Evolutionary conservation across 1,140 invertebrate species (phyloP).

Genomic region (Drosophila gunungcola): DNA sequence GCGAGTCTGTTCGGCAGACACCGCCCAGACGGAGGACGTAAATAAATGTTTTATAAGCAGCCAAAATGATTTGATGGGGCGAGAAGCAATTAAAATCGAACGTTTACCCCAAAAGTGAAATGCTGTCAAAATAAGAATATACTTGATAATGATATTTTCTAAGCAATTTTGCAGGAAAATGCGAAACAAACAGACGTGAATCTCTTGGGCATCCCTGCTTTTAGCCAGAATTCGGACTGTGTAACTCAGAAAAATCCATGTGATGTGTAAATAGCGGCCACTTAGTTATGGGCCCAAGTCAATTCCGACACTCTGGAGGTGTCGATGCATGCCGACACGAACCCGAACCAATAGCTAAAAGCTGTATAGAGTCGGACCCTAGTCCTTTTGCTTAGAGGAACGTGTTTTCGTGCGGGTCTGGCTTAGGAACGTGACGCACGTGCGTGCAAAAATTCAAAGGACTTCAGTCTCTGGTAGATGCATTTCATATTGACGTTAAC

Average conservation of each 20-base stretch:
- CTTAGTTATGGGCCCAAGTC: slow-evolving; percentile 59
- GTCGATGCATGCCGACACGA: slow-evolving; percentile 57
- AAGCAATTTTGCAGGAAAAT: slow-evolving; percentile 1
- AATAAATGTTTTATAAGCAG: slow-evolving; percentile 79
- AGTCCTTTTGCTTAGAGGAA: slow-evolving; percentile 27
- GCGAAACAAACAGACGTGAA: not conserved
- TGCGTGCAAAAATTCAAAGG: slow-evolving; percentile 54
- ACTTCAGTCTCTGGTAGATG: slow-evolving; percentile 33
- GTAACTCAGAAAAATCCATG: slow-evolving; percentile 34
- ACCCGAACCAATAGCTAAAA: slow-evolving; percentile 23
- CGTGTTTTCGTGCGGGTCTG: slow-evolving; percentile 33
- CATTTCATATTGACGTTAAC: slow-evolving; percentile 74
- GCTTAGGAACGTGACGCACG: slow-evolving; percentile 59
- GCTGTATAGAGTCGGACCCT: slow-evolving; percentile 18
- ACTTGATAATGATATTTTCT: slow-evolving; percentile 8
- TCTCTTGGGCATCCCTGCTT: not conserved
- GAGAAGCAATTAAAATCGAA: slow-evolving; percentile 37
- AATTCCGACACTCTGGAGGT: slow-evolving; percentile 58
- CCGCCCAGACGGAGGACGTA: slow-evolving; percentile 42
- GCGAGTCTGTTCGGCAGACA: slow-evolving; percentile 11
- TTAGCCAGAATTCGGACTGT: not conserved
- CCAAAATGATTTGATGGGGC: slow-evolving; percentile 39
- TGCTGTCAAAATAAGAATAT: slow-evolving; percentile 2
- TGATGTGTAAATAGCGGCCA: slow-evolving; percentile 65
- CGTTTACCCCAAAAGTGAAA: slow-evolving; percentile 23